Evolutionary conservation across 2,888 invertebrate species (phyloP).

Genomic region (Apoda limacodes): DNA sequence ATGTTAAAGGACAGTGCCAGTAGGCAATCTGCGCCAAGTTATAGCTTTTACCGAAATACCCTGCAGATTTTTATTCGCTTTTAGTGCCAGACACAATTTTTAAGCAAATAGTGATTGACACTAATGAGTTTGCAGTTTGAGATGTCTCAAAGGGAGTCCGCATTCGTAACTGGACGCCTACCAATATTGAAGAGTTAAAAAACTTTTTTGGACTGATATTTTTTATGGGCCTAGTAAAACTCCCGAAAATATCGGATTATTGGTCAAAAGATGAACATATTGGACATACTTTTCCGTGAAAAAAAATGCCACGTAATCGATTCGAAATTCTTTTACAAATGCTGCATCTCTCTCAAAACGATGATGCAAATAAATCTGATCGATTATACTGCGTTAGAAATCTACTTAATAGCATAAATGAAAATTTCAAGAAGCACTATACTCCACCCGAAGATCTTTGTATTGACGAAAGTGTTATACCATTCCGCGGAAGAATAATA

Average conservation of each 20-base stretch:
- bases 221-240: slow-evolving; percentile 2
- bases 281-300: slow-evolving; percentile 8
- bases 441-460: slow-evolving; percentile 13
- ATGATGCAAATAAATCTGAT: slow-evolving; percentile 19
- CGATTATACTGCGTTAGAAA: slow-evolving; percentile 18
- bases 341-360: slow-evolving; percentile 24
- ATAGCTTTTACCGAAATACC: too few species aligned
- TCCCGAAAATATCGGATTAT: slow-evolving; percentile 5
- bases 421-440: slow-evolving; percentile 11
- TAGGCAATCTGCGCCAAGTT: too few species aligned
- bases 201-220: slow-evolving; percentile 3
- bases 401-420: slow-evolving; percentile 16
- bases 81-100: slow-evolving; percentile 11
- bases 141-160: slow-evolving; percentile 3
- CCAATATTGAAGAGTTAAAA: slow-evolving; percentile 4
- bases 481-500: slow-evolving; percentile 18
- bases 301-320: slow-evolving; percentile 24
- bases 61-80: slow-evolving; percentile 7
- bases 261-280: slow-evolving; percentile 2
- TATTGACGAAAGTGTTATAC: slow-evolving; percentile 19
- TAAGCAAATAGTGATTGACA: slow-evolving; percentile 4
- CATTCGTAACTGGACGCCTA: slow-evolving; percentile 7
- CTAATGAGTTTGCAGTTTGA: slow-evolving; percentile 9
- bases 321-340: slow-evolving; percentile 27
- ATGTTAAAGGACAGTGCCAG: too few species aligned